Conservation (phyloP, 2,113 vertebrate species). For the Peromyscus maniculatus region DNA sequence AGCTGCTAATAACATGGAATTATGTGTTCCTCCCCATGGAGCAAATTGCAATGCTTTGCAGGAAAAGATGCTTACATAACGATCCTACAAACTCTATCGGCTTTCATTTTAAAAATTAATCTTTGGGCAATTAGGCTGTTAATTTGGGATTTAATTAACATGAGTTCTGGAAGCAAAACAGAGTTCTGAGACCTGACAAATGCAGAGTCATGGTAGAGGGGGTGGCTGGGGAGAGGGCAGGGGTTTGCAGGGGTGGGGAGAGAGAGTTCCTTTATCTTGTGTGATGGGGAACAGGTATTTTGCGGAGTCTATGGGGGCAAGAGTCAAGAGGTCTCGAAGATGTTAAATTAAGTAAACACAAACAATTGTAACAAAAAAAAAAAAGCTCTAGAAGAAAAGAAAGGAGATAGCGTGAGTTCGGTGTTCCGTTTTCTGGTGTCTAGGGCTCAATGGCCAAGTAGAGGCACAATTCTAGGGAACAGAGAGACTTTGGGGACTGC, state of each 20-base stretch:
- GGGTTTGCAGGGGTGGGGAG: fast-evolving
- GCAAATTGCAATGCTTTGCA: neutral
- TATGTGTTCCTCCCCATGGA: neutral
- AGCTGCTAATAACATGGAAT: neutral
- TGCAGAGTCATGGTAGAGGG: neutral
- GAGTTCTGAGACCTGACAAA: neutral
- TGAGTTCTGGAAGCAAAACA: neutral
- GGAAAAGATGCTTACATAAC: neutral
- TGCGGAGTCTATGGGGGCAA: neutral
- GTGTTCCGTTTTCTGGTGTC: neutral
- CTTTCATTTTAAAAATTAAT: slow-evolving; percentile 13
- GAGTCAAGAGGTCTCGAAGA: neutral
- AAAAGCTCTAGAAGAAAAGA: neutral
- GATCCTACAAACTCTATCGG: neutral
- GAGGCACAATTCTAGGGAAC: neutral
- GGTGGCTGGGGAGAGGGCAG: neutral
- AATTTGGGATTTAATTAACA: neutral
- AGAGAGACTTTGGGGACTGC: neutral
- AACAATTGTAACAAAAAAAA: neutral
- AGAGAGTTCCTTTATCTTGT: neutral
- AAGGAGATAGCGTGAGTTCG: too few relatives aligned
- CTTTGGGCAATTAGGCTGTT: neutral
- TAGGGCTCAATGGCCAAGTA: neutral
- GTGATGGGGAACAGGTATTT: neutral
- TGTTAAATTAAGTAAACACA: neutral